These are phyloP conservation scores for Neosilurus mollespiculum DNA, from an alignment of 2,797 vertebrate species.

Conservation along the genomic window DNA sequence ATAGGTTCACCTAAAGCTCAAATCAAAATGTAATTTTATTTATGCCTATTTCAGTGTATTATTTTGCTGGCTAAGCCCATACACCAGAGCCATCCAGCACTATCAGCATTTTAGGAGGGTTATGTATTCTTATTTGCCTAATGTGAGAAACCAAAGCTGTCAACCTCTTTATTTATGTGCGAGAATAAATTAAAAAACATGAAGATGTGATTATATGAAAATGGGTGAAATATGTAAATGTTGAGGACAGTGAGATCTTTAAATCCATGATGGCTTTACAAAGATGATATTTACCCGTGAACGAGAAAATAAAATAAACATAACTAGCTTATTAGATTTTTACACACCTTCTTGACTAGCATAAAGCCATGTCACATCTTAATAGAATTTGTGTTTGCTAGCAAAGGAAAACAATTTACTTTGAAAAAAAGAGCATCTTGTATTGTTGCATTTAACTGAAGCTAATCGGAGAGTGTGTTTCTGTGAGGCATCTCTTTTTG, in stretches of 20 bases:
- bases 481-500: conserved; percentile 51
- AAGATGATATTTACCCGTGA: conserved; percentile 53
- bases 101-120: conserved; percentile 3
- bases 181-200: neutral
- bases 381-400: conserved; percentile 57
- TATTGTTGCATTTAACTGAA: conserved; percentile 69
- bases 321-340: conserved; percentile 56
- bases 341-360: conserved; percentile 55
- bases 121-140: conserved; percentile 17
- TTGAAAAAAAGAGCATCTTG: conserved; percentile 59
- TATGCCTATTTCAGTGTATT: conserved; percentile 8
- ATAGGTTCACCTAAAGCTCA: conserved; percentile 13
- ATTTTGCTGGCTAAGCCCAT: conserved; percentile 35
- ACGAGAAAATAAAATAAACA: conserved; percentile 59
- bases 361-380: conserved; percentile 48
- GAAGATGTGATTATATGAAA: neutral
- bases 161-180: conserved; percentile 5
- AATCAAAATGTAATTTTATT: conserved; percentile 1
- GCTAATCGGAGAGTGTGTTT: conserved; percentile 67
- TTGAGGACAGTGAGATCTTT: conserved; percentile 14
- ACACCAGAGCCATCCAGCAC: conserved; percentile 1
- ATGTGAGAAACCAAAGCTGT: conserved; percentile 4
- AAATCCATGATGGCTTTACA: neutral
- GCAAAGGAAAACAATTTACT: conserved; percentile 62
- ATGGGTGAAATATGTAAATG: conserved; percentile 23